These are phyloP conservation scores for Arizona elegans DNA, from an alignment of 2,113 vertebrate genomes.

Conservation along the genomic window DNA sequence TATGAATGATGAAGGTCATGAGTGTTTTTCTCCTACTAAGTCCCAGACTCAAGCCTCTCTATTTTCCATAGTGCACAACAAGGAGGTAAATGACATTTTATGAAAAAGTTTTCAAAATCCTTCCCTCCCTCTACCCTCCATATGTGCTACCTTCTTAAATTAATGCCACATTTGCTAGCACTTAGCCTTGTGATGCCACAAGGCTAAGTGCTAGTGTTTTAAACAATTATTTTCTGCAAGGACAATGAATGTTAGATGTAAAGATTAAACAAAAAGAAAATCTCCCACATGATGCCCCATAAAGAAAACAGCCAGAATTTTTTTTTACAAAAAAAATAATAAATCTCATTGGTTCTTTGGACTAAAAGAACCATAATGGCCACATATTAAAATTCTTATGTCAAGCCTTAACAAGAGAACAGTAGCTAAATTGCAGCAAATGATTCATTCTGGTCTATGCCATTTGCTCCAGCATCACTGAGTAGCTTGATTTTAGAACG, in stretches of 20 bases:
- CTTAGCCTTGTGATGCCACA: too few species aligned
- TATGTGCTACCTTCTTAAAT: neutral
- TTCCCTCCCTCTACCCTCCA: neutral
- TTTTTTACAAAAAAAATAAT: neutral
- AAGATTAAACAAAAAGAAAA: neutral
- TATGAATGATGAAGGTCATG: neutral
- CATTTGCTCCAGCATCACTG: neutral
- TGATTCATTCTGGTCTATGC: neutral
- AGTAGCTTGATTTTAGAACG: neutral
- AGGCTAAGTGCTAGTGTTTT: neutral
- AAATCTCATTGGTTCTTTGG: neutral
- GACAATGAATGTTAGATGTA: neutral
- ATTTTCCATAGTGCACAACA: neutral
- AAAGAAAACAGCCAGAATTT: neutral
- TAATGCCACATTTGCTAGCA: neutral
- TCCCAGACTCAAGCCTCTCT: neutral
- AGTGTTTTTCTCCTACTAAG: neutral
- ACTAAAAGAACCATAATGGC: neutral
- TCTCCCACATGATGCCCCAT: neutral
- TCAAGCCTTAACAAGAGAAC: neutral
- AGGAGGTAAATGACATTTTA: neutral
- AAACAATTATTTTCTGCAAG: neutral
- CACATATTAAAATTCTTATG: neutral
- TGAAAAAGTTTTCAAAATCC: neutral
- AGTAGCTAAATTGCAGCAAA: neutral